Base-by-base conservation (phyloP, 2,888 invertebrate species). In the Phasia obesa region DNA sequence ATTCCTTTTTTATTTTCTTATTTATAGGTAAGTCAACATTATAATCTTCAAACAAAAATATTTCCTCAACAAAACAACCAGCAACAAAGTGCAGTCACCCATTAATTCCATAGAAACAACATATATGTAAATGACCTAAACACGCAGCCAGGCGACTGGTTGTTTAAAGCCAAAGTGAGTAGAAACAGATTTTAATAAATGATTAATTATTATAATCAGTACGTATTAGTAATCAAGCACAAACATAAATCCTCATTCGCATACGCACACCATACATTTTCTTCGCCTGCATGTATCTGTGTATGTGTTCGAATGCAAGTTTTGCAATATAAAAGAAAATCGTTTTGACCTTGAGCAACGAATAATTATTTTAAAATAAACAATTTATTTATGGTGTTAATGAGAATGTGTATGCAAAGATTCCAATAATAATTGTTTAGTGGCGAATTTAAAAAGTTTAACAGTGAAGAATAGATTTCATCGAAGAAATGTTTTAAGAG, bases 151-250 rank as follows among this genome's bases (percentile, higher is more conserved):
- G 44, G n/a, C 21, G 21, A 53, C 23, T 35, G 11, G 11, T 4
- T 3, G 31, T 4, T n/a, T n/a, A 35, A 35, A 60, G 27, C 42
- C 42, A 59, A 38, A 31, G 75, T 83, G 75, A 79, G 83, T 76
- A 71, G 31, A 79, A 83, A 71, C 75, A 83, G 83, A 83, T 79
- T 83, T 79, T 60, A 57, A 76, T 71, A 76, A 79, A 76, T 83
- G 79, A 83, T 76, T 79, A n/a, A n/a, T n/a, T 83, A 83, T 83
- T 79, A 71, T 60, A 60, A 71, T 76, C 65, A 76, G 27, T 67
- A 38, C n/a, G 49, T 79, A 75, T 71, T 75, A 67, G 67, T 57
- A 79, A 71, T 79, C 75, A 71, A 67, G 47, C 9, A n/a, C 17
- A n/a, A 60, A 67, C 65, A 79, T 79, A 79, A 79, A 79, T 83